Evolutionary conservation across 2,113 vertebrate species (phyloP), one percentile per base, ranked within the genome.

Genomic region (Protobothrops flavoviridis): DNA sequence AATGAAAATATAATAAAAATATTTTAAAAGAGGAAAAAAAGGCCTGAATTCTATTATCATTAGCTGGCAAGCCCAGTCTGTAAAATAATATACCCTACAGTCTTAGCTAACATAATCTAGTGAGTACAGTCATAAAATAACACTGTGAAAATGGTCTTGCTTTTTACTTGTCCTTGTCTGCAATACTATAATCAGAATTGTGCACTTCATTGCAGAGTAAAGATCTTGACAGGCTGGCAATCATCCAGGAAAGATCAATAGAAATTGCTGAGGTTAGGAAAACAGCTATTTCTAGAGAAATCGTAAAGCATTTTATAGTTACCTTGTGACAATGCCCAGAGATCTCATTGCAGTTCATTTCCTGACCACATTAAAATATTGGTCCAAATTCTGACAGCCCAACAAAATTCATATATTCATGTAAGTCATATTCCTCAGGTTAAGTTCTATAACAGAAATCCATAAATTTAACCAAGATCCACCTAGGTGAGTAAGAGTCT

Each of bases 191-290:
- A n/a, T 81, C 50, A 89, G 39, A 43, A 21, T 24, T 55, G 39
- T 13, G 61, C 50, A 92, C 87, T 33, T 92, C 20, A 45, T 20
- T 89, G 92, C 87, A 33, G 64, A 92, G 39, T 69, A 89, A 85
- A 81, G 61, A 81, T 89, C 61, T 74, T 89, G 87, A 89, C 64
- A 92, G 88, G 87, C 52, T 92, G 87, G 87, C 87, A 92, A 89
- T 23, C 50, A 56, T 45, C 87, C 91, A 92, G 15, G 13, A 45
- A 56, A 81, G 59, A 92, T 53, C 57, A 69, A 87, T 56, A 69
- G 50, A 88, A 92, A 89, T 74, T 74, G 59, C 86, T 88, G 91
- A 53, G 57, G 57, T 69, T 21, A n/a, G 21, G 45, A 53, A 43
- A 43, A 69, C 33, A 64, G n/a, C 91, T 92, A 88, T 92, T 92